Evolutionary conservation across 2,888 invertebrate genomes (phyloP).

Genomic region (Drosophila paranaensis): DNA sequence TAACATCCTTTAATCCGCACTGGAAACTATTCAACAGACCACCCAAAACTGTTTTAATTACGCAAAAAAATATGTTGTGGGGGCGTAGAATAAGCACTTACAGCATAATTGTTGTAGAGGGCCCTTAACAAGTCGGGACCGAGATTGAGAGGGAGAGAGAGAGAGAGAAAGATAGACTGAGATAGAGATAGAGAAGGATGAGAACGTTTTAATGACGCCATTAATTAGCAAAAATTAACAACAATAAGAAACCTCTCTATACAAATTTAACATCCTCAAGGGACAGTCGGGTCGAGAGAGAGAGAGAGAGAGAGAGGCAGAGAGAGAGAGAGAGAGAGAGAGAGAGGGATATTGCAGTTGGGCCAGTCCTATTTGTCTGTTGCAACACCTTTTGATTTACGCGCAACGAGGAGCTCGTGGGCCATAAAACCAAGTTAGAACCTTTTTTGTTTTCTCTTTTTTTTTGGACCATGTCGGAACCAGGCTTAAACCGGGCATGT

Average conservation of each 20-base stretch:
- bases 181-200: slow-evolving; percentile 1
- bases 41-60: slow-evolving; percentile 36
- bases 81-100: slow-evolving; percentile 65
- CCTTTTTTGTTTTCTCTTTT: slow-evolving; percentile 15
- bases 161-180: too few species aligned
- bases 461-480: slow-evolving; percentile 37
- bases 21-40: slow-evolving; percentile 48
- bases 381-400: slow-evolving; percentile 78
- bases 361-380: slow-evolving; percentile 44
- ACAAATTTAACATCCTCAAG: slow-evolving; percentile 52
- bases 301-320: neutral
- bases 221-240: slow-evolving; percentile 76
- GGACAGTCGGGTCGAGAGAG: neutral
- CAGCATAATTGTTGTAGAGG: slow-evolving; percentile 69
- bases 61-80: slow-evolving; percentile 15
- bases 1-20: slow-evolving; percentile 20
- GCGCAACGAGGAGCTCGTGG: slow-evolving; percentile 56
- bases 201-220: slow-evolving; percentile 68
- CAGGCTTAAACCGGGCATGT: slow-evolving; percentile 56
- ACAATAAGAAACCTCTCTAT: slow-evolving; percentile 54
- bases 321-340: neutral
- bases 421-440: slow-evolving; percentile 73
- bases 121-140: slow-evolving; percentile 36
- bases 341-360: slow-evolving; percentile 19
- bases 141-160: neutral